Base-by-base conservation (phyloP, 2,888 invertebrate species). In the Leucania comma region DNA sequence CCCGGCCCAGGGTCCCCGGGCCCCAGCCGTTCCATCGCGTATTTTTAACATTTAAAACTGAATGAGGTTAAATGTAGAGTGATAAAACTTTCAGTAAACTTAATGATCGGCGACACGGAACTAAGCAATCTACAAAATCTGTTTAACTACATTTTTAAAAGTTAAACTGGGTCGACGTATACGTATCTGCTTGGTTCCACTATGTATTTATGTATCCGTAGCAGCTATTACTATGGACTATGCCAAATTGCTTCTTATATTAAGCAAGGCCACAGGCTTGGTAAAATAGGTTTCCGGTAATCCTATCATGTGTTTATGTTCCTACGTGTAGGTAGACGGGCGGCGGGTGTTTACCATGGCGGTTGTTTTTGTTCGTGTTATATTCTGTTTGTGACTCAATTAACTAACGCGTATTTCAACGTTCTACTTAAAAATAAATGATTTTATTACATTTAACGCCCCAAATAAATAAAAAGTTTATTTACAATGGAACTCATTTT, bases 41-140 rank as follows among this genome's bases (percentile, higher is more conserved):
- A 87, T 88, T 90, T 88, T 88, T 86, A 83, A 83, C 86, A 87
- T 89, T 90, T 86, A 85, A 87, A 87, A 78, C 83, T 78, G 84
- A 88, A 88, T 83, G 78, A 83, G 87, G 87, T 85, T 81, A 73
- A 85, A 90, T 85, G 86, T 81, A 76, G 86, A 87, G 87, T 91
- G 89, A 92, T 92, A 92, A 92, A 92, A 92, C 87, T 89, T 90
- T 86, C 87, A 89, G 73, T 80, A 78, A 81, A 80, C 78, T 83
- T 93, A 91, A 92, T 88, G 90, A 88, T 84, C 78, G 74, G 76
- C 82, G 87, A 85, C 92, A 92, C 91, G 92, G 81, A 90, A 91
- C 84, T 83, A 80, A 80, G 80, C 84, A 84, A 90, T 90, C 84
- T 88, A 86, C 80, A 84, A 85, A 86, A 84, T 84, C 78, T 74